These are phyloP conservation scores for Cyclophora albipunctata DNA, from an alignment of 2,888 invertebrate genomes.

Conservation along the genomic window DNA sequence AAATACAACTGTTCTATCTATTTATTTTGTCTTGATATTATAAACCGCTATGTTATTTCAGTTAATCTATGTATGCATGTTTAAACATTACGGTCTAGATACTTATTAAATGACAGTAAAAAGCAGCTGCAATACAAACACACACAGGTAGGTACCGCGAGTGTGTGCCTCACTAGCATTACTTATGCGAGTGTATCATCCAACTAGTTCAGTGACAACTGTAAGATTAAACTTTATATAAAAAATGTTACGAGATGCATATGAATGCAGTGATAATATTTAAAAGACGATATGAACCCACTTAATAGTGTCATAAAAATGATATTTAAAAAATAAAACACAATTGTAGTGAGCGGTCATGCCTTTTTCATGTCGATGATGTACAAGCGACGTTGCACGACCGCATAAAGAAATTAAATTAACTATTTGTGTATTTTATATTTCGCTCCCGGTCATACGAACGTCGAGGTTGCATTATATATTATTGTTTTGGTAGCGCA, in stretches of 20 bases:
- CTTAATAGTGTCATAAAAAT: constrained; percentile 22
- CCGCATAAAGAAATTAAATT: constrained; percentile 21
- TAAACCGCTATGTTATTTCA: not conserved
- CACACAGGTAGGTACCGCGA: not conserved
- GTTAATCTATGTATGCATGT: not conserved
- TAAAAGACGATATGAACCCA: constrained; percentile 20
- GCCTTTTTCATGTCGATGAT: constrained; percentile 24
- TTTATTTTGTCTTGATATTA: too few species aligned
- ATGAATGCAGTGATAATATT: constrained; percentile 21
- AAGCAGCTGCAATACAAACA: constrained; percentile 8
- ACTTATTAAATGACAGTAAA: constrained; percentile 9
- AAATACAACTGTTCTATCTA: constrained; percentile 1
- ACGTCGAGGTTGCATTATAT: not conserved
- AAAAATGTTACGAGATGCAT: constrained; percentile 5
- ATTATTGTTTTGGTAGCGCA: too few species aligned
- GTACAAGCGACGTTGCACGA: constrained; percentile 19
- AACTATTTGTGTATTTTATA: constrained; percentile 16
- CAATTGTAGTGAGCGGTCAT: constrained; percentile 10
- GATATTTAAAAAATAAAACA: constrained; percentile 18
- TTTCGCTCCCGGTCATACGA: constrained; percentile 22
- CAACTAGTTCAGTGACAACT: constrained; percentile 6
- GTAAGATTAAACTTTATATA: constrained; percentile 1
- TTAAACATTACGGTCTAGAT: constrained; percentile 1
- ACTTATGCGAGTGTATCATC: not conserved
- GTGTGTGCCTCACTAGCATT: too few species aligned